Base-by-base conservation (phyloP, 2,888 invertebrate genomes). In the Ophioninae sp. region DNA sequence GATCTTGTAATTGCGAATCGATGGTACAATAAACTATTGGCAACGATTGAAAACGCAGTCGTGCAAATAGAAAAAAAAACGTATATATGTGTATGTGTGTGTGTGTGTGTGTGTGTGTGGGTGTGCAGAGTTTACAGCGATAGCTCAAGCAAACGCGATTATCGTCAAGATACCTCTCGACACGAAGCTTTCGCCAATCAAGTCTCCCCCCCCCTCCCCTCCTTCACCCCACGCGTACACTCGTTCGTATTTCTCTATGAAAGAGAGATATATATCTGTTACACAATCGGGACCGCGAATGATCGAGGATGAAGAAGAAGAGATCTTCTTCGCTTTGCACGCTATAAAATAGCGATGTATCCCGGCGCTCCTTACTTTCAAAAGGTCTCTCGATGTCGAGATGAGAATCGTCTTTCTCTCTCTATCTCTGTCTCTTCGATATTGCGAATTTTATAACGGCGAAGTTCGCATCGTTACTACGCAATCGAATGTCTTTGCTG, bases 101-200 rank as follows among this genome's bases (percentile, higher is more conserved):
- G 37, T 13, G 17, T 10, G 6, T 50, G 7, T 44, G 44, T 6
- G 21, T 17, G 44, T 50, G 20, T 23, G 6, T 23, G 5, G n/a
- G 13, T 56, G 75, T 73, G 13, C 13, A 44, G 8, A 44, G 50
- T 17, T 50, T 17, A 50, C 82, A 57, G 77, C 72, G 65, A 82
- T 79, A 68, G 77, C 74, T 73, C 67, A 77, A 79, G 79, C 83
- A 80, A 65, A 70, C 64, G 64, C 74, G 82, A 75, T 82, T 75
- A 79, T 82, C 79, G 62, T 82, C 70, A 62, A 65, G 62, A 62
- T 64, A 56, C 64, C 68, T 82, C 70, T 70, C 82, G 77, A 57
- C 81, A 50, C 21, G 7, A 23, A 44, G 86, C 87, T 86, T 87
- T 86, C 85, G 83, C 87, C 85, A 86, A 87, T 86, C 85, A 86